Percentiles rank a stretch among this genome's conserved stretches.
Evolutionary conservation across 2,888 invertebrate genomes (phyloP).

Genomic region (Chorisops tibialis): DNA sequence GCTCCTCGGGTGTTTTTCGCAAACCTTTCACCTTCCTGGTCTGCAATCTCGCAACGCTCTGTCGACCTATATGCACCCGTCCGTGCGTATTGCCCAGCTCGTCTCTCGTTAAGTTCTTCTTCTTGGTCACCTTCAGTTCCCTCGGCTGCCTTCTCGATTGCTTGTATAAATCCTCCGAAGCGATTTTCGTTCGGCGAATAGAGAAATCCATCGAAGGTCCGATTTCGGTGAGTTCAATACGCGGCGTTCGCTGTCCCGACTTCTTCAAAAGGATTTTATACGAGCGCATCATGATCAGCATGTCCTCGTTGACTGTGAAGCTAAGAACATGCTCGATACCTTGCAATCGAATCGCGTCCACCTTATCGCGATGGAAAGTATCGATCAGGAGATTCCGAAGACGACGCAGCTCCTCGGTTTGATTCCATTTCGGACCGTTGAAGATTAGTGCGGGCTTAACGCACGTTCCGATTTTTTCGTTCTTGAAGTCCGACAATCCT

Average conservation of each 20-base stretch:
- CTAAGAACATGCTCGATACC: slow-evolving; percentile 92
- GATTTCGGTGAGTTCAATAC: slow-evolving; percentile 72
- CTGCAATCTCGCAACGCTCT: slow-evolving; percentile 78
- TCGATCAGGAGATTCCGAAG: slow-evolving; percentile 87
- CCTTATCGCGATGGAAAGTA: slow-evolving; percentile 70
- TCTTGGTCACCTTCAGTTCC: slow-evolving; percentile 72
- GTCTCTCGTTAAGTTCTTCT: slow-evolving; percentile 88
- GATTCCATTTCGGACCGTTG: slow-evolving; percentile 87
- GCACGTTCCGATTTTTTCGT: slow-evolving; percentile 73
- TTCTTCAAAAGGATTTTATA: slow-evolving; percentile 83
- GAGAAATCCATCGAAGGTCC: slow-evolving; percentile 88
- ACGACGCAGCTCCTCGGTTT: slow-evolving; percentile 73
- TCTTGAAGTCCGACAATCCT: slow-evolving; percentile 74
- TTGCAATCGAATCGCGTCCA: slow-evolving; percentile 76
- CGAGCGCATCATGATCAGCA: slow-evolving; percentile 73
- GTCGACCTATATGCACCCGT: slow-evolving; percentile 88
- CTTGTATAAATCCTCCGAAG: slow-evolving; percentile 84
- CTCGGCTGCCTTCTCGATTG: slow-evolving; percentile 77
- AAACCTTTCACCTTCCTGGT: slow-evolving; percentile 89
- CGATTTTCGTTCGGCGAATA: slow-evolving; percentile 80
- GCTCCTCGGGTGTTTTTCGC: slow-evolving; percentile 69
- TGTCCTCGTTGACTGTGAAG: slow-evolving; percentile 78
- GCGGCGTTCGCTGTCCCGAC: slow-evolving; percentile 82
- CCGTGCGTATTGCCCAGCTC: slow-evolving; percentile 86
- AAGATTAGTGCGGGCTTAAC: slow-evolving; percentile 90